Conservation (phyloP, 2,888 invertebrate genomes). For the Nebria brevicollis region DNA sequence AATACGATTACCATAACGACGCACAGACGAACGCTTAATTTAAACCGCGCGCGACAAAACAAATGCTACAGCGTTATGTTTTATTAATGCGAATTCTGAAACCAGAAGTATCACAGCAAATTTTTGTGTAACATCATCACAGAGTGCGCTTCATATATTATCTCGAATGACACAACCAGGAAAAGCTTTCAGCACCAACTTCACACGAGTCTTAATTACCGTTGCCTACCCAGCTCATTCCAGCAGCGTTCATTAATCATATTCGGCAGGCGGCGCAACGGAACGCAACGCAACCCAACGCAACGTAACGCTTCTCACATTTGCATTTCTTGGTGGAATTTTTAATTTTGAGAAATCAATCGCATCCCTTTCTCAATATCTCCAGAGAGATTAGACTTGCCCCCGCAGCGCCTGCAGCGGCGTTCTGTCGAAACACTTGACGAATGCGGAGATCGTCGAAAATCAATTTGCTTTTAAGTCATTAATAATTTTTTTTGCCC, state of each 20-base stretch:
- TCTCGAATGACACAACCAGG: background rate
- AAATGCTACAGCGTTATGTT: no score
- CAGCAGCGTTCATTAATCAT: background rate
- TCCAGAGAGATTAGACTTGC: background rate
- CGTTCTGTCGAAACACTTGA: background rate
- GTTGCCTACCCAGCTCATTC: background rate
- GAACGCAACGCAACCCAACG: background rate
- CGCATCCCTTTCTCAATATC: conserved; percentile 1
- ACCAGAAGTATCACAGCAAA: no score
- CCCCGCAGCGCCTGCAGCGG: background rate
- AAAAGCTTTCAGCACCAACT: background rate
- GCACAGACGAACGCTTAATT: no score
- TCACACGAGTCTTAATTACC: background rate
- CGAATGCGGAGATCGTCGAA: background rate
- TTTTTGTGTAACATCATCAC: no score
- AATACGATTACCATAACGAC: no score
- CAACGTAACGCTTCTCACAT: background rate
- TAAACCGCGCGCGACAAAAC: no score
- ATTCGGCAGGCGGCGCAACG: background rate
- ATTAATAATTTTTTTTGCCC: background rate
- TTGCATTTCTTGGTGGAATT: background rate
- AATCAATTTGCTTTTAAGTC: background rate
- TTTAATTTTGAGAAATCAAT: conserved; percentile 1
- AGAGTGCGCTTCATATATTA: background rate
- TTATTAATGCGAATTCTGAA: no score